These are phyloP conservation scores for Marasmarcha lunaedactyla DNA, from an alignment of 2,888 invertebrate species.

Conservation along the genomic window DNA sequence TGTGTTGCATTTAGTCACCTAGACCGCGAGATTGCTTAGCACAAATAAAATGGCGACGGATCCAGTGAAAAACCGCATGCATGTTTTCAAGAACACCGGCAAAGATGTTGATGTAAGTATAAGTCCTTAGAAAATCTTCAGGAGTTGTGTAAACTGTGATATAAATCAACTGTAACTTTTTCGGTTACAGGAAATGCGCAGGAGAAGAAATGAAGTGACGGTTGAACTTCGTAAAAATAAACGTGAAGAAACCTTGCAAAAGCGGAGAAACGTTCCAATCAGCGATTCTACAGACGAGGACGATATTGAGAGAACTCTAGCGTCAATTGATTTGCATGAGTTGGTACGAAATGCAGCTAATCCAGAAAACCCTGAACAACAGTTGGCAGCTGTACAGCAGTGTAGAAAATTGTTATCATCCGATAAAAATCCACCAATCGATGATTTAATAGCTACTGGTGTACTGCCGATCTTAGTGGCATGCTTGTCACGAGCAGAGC, in stretches of 20 bases:
- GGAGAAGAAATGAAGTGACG: slow-evolving; percentile 95
- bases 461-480: slow-evolving; percentile 94
- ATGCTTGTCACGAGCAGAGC: slow-evolving; percentile 88
- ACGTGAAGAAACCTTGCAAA: slow-evolving; percentile 95
- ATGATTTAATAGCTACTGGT: slow-evolving; percentile 92
- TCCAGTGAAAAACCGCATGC: slow-evolving; percentile 87
- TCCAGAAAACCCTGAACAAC: slow-evolving; percentile 81
- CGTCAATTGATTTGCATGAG: slow-evolving; percentile 81
- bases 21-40: slow-evolving; percentile 34
- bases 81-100: slow-evolving; percentile 98
- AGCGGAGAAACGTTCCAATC: slow-evolving; percentile 94
- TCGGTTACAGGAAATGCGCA: slow-evolving; percentile 88
- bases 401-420: slow-evolving; percentile 96
- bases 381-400: slow-evolving; percentile 92
- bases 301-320: slow-evolving; percentile 77
- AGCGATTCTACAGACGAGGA: slow-evolving; percentile 87
- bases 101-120: slow-evolving; percentile 97
- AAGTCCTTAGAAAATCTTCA: neutral
- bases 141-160: neutral
- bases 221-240: slow-evolving; percentile 98
- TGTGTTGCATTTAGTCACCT: slow-evolving; percentile 32
- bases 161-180: neutral
- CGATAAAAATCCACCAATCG: slow-evolving; percentile 98
- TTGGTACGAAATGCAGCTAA: slow-evolving; percentile 90
- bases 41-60: slow-evolving; percentile 81